Conservation (phyloP, 2,888 invertebrate species). For the Eucera pruinosa region DNA sequence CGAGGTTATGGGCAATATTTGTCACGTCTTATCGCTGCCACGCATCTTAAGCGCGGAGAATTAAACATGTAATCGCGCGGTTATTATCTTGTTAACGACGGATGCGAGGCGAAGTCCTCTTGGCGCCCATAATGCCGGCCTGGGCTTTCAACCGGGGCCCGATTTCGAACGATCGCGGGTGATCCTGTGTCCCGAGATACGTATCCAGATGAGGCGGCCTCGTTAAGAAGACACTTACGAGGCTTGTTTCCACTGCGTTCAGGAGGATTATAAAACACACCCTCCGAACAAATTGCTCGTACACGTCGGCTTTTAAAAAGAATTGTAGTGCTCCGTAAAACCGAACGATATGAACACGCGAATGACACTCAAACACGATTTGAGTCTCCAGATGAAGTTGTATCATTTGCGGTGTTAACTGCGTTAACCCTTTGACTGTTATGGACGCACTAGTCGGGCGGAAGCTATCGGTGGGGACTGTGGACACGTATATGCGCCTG, state of each 20-base stretch:
- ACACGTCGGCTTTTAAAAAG: constrained; percentile 9
- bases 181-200: constrained; percentile 9
- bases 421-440: no score
- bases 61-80: constrained; percentile 80
- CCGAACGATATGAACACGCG: background rate
- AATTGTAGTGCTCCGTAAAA: constrained; percentile 26
- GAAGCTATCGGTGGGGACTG: no score
- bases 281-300: constrained; percentile 32
- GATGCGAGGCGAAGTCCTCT: constrained; percentile 42
- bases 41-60: constrained; percentile 79
- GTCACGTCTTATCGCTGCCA: constrained; percentile 80
- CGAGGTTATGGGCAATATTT: constrained; percentile 81
- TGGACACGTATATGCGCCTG: no score
- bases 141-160: constrained; percentile 8
- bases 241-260: background rate
- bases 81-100: constrained; percentile 82
- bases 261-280: constrained; percentile 21
- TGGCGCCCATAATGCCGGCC: constrained; percentile 26
- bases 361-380: background rate
- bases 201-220: constrained; percentile 12
- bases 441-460: no score
- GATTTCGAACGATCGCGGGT: constrained; percentile 40
- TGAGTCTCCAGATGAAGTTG: background rate
- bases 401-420: background rate
- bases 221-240: constrained; percentile 26